Percentiles rank a stretch among this genome's conserved stretches.
These are phyloP conservation scores for Abrostola tripartita DNA, from an alignment of 2,888 invertebrate species.

Conservation along the genomic window DNA sequence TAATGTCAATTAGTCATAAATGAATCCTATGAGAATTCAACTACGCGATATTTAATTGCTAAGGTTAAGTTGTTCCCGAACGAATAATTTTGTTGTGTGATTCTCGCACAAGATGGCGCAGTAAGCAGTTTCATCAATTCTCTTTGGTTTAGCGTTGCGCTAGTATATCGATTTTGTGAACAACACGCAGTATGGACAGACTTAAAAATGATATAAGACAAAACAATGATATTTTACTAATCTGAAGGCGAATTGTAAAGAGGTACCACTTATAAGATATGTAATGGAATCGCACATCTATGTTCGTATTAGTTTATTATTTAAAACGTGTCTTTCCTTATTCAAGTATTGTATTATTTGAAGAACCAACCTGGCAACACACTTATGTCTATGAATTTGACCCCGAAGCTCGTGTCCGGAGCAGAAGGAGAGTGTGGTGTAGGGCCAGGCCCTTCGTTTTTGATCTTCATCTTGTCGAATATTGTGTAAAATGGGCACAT, in stretches of 20 bases:
- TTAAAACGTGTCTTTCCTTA: slow-evolving; percentile 20
- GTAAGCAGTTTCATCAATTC: slow-evolving; percentile 59
- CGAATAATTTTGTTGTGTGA: slow-evolving; percentile 36
- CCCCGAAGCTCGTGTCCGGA: slow-evolving; percentile 88
- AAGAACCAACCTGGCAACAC: slow-evolving; percentile 75
- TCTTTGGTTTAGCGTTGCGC: slow-evolving; percentile 83
- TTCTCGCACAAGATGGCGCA: slow-evolving; percentile 75
- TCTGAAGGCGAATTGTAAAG: slow-evolving; percentile 5
- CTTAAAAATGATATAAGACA: slow-evolving; percentile 65
- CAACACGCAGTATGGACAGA: slow-evolving; percentile 73
- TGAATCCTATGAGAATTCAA: background rate
- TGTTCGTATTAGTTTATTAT: slow-evolving; percentile 4
- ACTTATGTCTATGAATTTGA: slow-evolving; percentile 87
- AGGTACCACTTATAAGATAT: slow-evolving; percentile 1
- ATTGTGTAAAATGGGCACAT: slow-evolving; percentile 88
- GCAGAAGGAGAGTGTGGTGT: slow-evolving; percentile 85
- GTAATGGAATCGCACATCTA: slow-evolving; percentile 1
- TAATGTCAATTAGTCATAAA: slow-evolving; percentile 1
- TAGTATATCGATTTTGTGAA: slow-evolving; percentile 83
- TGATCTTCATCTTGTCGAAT: slow-evolving; percentile 82
- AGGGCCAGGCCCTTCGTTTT: slow-evolving; percentile 87
- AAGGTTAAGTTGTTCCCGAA: slow-evolving; percentile 40
- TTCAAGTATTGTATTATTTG: slow-evolving; percentile 33
- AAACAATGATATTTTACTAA: slow-evolving; percentile 39
- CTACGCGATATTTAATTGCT: slow-evolving; percentile 6